Percentiles rank a stretch among this genome's conserved stretches.
Conservation (phyloP, 2,797 vertebrate genomes). For the Apodemus agrarius region DNA sequence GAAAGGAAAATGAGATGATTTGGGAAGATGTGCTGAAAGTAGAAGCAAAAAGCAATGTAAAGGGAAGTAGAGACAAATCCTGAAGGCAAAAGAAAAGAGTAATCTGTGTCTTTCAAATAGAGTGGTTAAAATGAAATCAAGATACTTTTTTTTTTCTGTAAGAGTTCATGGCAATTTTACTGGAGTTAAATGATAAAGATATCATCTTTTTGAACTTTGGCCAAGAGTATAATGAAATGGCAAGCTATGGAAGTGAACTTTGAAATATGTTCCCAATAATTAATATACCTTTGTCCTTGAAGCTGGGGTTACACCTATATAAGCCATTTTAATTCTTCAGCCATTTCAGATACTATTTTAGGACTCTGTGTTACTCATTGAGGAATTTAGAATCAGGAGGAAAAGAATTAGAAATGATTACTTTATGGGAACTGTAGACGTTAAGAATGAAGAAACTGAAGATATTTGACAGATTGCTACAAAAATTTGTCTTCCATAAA, state of each 20-base stretch:
- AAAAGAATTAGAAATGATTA: slow-evolving; percentile 41
- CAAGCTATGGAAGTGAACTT: slow-evolving; percentile 64
- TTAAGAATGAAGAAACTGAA: not conserved
- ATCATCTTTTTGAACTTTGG: slow-evolving; percentile 70
- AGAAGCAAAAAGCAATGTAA: not conserved
- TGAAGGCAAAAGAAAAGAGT: not conserved
- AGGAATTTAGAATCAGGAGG: slow-evolving; percentile 44
- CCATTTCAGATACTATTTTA: slow-evolving; percentile 60
- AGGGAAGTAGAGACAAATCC: not conserved
- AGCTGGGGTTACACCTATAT: slow-evolving; percentile 34
- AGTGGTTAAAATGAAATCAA: not conserved
- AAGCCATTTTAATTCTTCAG: slow-evolving; percentile 64
- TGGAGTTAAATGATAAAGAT: slow-evolving; percentile 71
- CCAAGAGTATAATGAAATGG: slow-evolving; percentile 75
- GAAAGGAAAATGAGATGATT: not conserved
- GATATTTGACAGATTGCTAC: not conserved
- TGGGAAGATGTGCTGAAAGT: fast-evolving
- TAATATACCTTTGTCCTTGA: slow-evolving; percentile 76
- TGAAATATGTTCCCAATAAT: slow-evolving; percentile 73
- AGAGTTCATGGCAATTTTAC: slow-evolving; percentile 23
- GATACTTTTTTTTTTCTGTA: not conserved
- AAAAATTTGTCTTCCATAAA: not conserved
- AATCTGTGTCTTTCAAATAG: slow-evolving; percentile 34
- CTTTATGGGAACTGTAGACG: not conserved
- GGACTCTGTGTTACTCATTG: slow-evolving; percentile 34